Percentiles rank a stretch among this genome's conserved stretches.
phyloP scores from a whole-genome alignment of 2,113 vertebrate genomes.

The Pungitius pungitius region DNA sequence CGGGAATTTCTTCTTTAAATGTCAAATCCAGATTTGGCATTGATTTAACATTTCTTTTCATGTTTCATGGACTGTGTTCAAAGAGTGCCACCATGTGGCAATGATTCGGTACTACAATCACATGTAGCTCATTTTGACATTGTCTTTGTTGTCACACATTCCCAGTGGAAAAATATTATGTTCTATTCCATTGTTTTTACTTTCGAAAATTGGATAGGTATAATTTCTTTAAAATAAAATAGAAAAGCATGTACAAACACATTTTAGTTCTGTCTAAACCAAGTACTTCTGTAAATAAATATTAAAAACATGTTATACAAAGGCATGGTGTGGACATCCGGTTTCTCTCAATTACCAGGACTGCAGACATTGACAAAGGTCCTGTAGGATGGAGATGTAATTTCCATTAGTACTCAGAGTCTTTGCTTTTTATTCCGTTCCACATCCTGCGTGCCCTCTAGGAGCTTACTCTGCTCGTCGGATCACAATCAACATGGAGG shows the following conservation, averaged over 20 bases:
- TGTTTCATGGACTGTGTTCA: background rate
- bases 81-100: constrained; percentile 56
- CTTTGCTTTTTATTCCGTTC: constrained; percentile 20
- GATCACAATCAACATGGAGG: constrained; percentile 46
- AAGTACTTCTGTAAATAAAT: constrained; percentile 34
- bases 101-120: constrained; percentile 33
- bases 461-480: constrained; percentile 38
- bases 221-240: background rate
- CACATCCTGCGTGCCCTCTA: background rate
- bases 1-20: background rate
- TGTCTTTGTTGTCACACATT: background rate
- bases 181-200: background rate
- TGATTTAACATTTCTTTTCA: background rate
- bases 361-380: constrained; percentile 2
- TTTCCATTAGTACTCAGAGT: background rate
- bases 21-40: background rate
- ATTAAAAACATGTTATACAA: background rate
- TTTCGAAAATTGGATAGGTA: background rate
- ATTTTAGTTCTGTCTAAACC: background rate
- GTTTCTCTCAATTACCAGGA: constrained; percentile 9
- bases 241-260: background rate
- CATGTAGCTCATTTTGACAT: background rate
- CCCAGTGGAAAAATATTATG: background rate
- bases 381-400: constrained; percentile 19
- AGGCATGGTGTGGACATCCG: background rate